Evolutionary conservation across 2,888 invertebrate genomes (phyloP).

Genomic region (Xanthostigma xanthostigma): DNA sequence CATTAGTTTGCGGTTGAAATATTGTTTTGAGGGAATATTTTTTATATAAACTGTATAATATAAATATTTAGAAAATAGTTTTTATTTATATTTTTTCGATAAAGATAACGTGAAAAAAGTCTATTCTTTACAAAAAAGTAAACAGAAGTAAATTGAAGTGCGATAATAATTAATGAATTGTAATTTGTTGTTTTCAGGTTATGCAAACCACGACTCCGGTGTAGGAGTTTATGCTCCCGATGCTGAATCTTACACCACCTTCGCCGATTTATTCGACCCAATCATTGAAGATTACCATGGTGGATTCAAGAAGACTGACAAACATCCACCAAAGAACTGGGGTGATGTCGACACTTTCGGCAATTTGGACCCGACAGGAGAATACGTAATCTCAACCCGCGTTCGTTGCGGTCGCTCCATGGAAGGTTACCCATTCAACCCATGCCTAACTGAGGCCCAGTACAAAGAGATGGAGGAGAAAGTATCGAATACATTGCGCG

Average conservation of each 20-base stretch:
- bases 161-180: not conserved
- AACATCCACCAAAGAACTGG: constrained; percentile 88
- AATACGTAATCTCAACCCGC: constrained; percentile 89
- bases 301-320: constrained; percentile 88
- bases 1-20: not conserved
- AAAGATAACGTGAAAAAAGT: no score
- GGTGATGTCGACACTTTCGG: constrained; percentile 82
- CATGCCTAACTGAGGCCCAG: constrained; percentile 89
- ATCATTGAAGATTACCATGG: constrained; percentile 96
- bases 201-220: constrained; percentile 92
- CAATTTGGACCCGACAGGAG: constrained; percentile 82
- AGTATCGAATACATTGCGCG: constrained; percentile 66
- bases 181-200: constrained; percentile 38
- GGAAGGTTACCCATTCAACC: constrained; percentile 95
- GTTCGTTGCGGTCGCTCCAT: constrained; percentile 91
- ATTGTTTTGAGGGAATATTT: not conserved
- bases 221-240: constrained; percentile 97
- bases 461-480: constrained; percentile 96
- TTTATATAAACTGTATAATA: not conserved
- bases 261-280: constrained; percentile 88
- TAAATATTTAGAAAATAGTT: not conserved
- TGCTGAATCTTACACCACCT: constrained; percentile 86
- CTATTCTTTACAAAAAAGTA: no score
- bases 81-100: not conserved
- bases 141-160: no score